A percentile compares a stretch with the other conserved stretches of the same genome.
Conservation (phyloP, 1,140 invertebrate genomes). For the Drosophila novamexicana region DNA sequence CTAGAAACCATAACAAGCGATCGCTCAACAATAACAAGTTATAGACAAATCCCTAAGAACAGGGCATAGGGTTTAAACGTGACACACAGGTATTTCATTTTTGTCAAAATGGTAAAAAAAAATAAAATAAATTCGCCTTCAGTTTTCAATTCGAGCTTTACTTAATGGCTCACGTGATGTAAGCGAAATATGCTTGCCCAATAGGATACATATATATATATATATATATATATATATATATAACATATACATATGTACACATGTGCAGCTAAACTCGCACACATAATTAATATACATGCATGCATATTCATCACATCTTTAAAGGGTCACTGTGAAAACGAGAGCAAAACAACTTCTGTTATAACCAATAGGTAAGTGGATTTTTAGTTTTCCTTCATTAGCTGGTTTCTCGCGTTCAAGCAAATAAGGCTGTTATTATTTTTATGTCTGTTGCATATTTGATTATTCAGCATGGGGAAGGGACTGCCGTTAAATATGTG, state of each 20-base stretch:
- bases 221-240: background rate
- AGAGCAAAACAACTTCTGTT: background rate
- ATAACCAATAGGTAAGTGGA: background rate
- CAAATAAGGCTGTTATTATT: background rate
- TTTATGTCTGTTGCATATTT: slow-evolving; percentile 6
- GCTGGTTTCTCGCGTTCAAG: background rate
- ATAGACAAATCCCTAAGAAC: too few species aligned
- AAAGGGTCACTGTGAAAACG: background rate
- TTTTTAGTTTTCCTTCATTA: background rate
- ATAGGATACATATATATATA: background rate
- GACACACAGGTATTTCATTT: too few species aligned
- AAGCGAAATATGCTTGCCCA: slow-evolving; percentile 26
- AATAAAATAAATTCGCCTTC: background rate
- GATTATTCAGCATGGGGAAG: slow-evolving; percentile 1
- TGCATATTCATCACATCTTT: background rate
- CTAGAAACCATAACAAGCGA: too few species aligned
- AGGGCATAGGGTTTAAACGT: too few species aligned
- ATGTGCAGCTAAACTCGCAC: background rate
- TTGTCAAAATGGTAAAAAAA: slow-evolving; percentile 16
- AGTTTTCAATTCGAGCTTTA: slow-evolving; percentile 14
- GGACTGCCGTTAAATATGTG: slow-evolving; percentile 5
- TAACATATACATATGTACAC: background rate
- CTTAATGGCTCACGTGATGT: slow-evolving; percentile 52
- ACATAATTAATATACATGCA: too few species aligned
- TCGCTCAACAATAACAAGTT: too few species aligned